phyloP scores from a whole-genome alignment of 2,113 vertebrate genomes.

The Phalacrocorax pelagicus region DNA sequence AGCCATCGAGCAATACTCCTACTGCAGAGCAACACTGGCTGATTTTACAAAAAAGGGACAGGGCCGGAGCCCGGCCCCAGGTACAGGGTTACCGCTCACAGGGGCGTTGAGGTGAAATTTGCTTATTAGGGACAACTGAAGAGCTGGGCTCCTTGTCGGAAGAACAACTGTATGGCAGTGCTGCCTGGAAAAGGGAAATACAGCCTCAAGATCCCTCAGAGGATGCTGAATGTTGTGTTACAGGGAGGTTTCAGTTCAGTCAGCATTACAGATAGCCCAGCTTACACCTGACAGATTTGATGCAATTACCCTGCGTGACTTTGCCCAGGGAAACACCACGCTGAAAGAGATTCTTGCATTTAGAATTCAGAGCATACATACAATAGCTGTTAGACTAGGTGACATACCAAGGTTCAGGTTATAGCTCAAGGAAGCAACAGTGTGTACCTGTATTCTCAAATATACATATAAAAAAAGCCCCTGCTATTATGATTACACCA shows the following conservation, averaged over 20 bases:
- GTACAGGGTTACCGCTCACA: accelerated
- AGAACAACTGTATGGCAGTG: no score
- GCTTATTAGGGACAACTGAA: background rate
- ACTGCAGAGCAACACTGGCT: background rate
- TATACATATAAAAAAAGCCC: background rate
- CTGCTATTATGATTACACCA: no score
- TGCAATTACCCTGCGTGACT: accelerated
- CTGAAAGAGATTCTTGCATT: background rate
- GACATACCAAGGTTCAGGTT: no score
- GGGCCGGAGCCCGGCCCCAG: no score
- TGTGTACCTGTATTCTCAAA: background rate
- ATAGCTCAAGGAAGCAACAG: background rate
- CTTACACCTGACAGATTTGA: no score
- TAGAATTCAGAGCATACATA: accelerated
- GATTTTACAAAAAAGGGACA: background rate
- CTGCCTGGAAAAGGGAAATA: background rate
- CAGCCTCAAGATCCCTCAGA: accelerated
- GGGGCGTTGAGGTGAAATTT: background rate
- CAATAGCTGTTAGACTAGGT: accelerated
- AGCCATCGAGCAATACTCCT: background rate
- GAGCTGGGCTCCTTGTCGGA: no score
- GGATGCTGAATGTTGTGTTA: no score
- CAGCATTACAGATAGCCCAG: accelerated
- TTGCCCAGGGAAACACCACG: accelerated
- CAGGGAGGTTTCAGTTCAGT: accelerated